Evolutionary conservation across 2,797 vertebrate species (phyloP), one percentile per base, ranked within the genome.

Genomic region (Lepus oiostolus): DNA sequence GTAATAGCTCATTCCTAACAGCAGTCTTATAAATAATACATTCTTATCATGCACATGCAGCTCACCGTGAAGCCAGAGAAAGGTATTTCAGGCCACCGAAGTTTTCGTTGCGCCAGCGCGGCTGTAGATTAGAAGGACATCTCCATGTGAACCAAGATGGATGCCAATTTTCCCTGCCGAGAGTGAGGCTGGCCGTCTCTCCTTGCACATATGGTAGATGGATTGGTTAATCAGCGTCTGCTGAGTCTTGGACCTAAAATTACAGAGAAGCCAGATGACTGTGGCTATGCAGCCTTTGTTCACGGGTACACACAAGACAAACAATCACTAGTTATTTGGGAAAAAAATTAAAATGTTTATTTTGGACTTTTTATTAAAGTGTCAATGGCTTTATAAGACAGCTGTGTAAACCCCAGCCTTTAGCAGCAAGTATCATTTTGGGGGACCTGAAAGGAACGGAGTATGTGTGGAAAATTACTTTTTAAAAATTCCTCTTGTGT

Each of bases 121-220:
- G 85, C 28, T 1, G 74, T 83, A 32, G 96, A 95, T 97, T 97
- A 97, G 96, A 97, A 97, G 97, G 98, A 97, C 96, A 87, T 96
- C 97, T 97, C 97, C 92, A 88, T 62, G 54, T 80, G 85, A 97
- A 96, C 97, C 96, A 92, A 97, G 96, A 96, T 95, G 98, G 97
- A 97, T 98, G 98, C 98, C 98, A 98, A 96, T 98, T 98, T 98
- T 98, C 97, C 98, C 98, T 98, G 98, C 95, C 91, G 97, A 97
- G 98, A 97, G 93, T 96, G 97, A 98, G 98, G 97, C 98, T 98
- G 99, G 99, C 99, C 98, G 96, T 97, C 98, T 98, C 98, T 98
- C 96, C 97, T 96, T 98, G 98, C 98, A 98, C 99, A 99, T 99
- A 99, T 99, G 99, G 99, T 98, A 99, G 99, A 99, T 98, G 98